A percentile compares a stretch with the other conserved stretches of the same genome.
Evolutionary conservation across 1,140 invertebrate species (phyloP).

Genomic region (Dendroctonus valens): DNA sequence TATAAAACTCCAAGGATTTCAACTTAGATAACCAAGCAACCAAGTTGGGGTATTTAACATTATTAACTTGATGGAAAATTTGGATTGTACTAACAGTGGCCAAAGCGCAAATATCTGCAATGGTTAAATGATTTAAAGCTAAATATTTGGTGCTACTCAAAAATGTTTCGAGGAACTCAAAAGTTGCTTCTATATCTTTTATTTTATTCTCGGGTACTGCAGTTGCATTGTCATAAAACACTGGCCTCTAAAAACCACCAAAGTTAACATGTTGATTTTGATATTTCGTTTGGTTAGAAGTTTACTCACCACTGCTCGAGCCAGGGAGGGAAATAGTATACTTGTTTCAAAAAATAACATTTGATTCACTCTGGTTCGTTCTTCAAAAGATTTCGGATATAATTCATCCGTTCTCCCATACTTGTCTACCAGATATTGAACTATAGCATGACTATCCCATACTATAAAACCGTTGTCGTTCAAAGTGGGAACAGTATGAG

Average conservation of each 20-base stretch:
- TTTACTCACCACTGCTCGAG: slow-evolving; percentile 24
- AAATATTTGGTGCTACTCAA: slow-evolving; percentile 26
- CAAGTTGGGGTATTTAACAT: slow-evolving; percentile 32
- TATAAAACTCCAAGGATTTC: slow-evolving; percentile 29
- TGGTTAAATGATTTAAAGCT: slow-evolving; percentile 30
- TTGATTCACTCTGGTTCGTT: slow-evolving; percentile 58
- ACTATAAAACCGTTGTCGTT: slow-evolving; percentile 63
- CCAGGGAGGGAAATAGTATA: slow-evolving; percentile 48
- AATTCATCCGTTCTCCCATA: slow-evolving; percentile 59
- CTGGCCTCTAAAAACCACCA: slow-evolving; percentile 14
- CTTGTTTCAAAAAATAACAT: slow-evolving; percentile 56
- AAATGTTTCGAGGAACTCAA: slow-evolving; percentile 36
- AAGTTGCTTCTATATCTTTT: slow-evolving; percentile 22
- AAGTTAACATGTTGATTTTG: too few relatives aligned
- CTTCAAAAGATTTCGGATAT: slow-evolving; percentile 60
- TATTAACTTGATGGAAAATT: slow-evolving; percentile 25
- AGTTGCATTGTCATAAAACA: slow-evolving; percentile 22
- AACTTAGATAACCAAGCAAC: slow-evolving; percentile 27
- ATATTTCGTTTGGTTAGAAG: neutral
- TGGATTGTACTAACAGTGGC: slow-evolving; percentile 29
- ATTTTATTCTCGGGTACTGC: slow-evolving; percentile 11
- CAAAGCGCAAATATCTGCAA: slow-evolving; percentile 37
- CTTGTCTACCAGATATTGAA: slow-evolving; percentile 58
- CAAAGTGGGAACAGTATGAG: slow-evolving; percentile 65
- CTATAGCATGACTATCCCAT: slow-evolving; percentile 63